Evolutionary conservation across 2,113 vertebrate genomes (phyloP).

Genomic region (Pycnonotus jocosus): DNA sequence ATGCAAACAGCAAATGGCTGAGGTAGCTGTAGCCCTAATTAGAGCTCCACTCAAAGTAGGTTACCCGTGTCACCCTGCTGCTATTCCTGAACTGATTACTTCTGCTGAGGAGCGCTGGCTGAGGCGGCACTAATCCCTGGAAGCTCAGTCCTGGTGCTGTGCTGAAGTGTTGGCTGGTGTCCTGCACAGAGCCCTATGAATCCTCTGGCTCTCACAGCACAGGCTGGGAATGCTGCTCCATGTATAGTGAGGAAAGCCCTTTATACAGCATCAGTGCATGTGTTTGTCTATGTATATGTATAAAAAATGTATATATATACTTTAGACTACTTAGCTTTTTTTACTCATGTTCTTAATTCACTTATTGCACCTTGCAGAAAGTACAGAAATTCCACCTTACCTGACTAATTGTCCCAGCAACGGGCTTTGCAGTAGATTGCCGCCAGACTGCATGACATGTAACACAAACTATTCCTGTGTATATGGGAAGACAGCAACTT

Average conservation of each 20-base stretch:
- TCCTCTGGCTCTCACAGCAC: neutral
- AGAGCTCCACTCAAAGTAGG: neutral
- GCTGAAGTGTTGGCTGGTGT: neutral
- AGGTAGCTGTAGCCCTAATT: neutral
- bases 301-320: fast-evolving
- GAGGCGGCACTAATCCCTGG: fast-evolving
- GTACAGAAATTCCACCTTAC: conserved; percentile 65
- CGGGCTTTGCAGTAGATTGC: conserved; percentile 81
- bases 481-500: conserved; percentile 80
- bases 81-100: neutral
- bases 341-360: fast-evolving
- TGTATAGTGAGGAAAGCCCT: neutral
- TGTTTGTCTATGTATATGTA: neutral
- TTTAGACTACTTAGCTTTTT: neutral
- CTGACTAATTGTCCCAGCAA: conserved; percentile 86
- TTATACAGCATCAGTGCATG: fast-evolving
- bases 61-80: neutral
- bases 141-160: neutral
- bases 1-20: neutral
- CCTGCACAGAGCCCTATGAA: neutral
- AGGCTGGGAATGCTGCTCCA: neutral
- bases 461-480: conserved; percentile 84
- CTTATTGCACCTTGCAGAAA: conserved; percentile 43
- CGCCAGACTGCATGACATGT: conserved; percentile 85
- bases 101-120: neutral